Conservation (phyloP, 2,888 invertebrate species). For the Dynastes grantii region DNA sequence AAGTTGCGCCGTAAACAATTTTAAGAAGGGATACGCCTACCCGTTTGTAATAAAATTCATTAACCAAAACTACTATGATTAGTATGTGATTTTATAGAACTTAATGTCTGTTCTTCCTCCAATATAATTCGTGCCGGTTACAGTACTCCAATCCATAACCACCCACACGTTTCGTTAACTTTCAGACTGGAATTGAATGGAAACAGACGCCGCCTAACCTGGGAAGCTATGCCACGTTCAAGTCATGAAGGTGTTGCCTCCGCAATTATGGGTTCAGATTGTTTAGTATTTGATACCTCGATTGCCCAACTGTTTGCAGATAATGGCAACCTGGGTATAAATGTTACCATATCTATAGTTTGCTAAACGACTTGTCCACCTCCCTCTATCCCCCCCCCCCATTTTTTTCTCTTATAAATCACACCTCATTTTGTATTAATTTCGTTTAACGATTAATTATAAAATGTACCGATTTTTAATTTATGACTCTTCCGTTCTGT, state of each 20-base stretch:
- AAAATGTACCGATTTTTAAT: slow-evolving; percentile 8
- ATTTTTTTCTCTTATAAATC: slow-evolving; percentile 31
- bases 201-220: slow-evolving; percentile 93
- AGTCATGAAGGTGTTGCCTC: slow-evolving; percentile 99
- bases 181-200: slow-evolving; percentile 95
- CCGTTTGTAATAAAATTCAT: too few species aligned
- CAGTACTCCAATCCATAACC: too few species aligned
- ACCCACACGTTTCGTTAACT: not conserved
- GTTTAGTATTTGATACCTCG: slow-evolving; percentile 98
- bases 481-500: slow-evolving; percentile 29
- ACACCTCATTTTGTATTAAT: slow-evolving; percentile 22
- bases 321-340: slow-evolving; percentile 98
- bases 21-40: too few species aligned
- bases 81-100: too few species aligned
- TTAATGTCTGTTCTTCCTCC: too few species aligned
- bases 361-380: slow-evolving; percentile 65
- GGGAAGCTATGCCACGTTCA: slow-evolving; percentile 99
- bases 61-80: too few species aligned
- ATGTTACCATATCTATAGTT: slow-evolving; percentile 98
- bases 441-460: not conserved
- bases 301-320: slow-evolving; percentile 99
- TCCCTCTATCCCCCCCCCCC: not conserved
- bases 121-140: too few species aligned
- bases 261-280: slow-evolving; percentile 98
- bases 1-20: too few species aligned